Conservation (phyloP, 2,113 vertebrate genomes). For the Aix galericulata region DNA sequence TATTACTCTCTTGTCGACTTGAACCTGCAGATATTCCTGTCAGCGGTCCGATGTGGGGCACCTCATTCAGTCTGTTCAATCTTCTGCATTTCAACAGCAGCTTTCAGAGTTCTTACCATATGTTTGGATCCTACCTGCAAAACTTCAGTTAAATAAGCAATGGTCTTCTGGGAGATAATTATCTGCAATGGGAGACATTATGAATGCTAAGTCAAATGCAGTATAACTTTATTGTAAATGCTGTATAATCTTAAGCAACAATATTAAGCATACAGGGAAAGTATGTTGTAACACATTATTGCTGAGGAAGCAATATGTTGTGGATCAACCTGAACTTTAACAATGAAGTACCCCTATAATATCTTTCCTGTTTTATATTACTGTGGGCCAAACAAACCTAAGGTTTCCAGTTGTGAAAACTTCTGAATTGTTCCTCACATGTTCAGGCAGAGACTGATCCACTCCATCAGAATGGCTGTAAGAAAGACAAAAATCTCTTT, state of each 20-base stretch:
- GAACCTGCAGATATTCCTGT: slow-evolving; percentile 6
- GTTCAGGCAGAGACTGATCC: background rate
- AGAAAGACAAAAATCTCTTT: background rate
- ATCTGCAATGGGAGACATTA: slow-evolving; percentile 23
- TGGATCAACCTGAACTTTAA: background rate
- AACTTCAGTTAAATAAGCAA: background rate
- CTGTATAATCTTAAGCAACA: background rate
- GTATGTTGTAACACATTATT: background rate
- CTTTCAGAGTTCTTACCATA: background rate
- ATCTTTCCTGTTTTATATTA: background rate
- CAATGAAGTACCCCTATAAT: background rate
- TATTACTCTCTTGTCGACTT: background rate
- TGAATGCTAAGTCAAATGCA: slow-evolving; percentile 1
- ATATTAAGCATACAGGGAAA: background rate
- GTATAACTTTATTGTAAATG: background rate
- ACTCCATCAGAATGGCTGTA: background rate
- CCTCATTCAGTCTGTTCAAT: background rate
- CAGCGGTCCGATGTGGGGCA: background rate
- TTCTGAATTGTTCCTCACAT: background rate
- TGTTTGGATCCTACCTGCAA: slow-evolving; percentile 32
- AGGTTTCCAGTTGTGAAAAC: background rate
- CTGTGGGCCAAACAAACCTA: background rate
- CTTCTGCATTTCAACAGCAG: background rate
- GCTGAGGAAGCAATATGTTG: background rate
- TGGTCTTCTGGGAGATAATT: slow-evolving; percentile 4